Evolutionary conservation across 2,113 vertebrate species (phyloP).

Genomic region (Mormoops blainvillei): DNA sequence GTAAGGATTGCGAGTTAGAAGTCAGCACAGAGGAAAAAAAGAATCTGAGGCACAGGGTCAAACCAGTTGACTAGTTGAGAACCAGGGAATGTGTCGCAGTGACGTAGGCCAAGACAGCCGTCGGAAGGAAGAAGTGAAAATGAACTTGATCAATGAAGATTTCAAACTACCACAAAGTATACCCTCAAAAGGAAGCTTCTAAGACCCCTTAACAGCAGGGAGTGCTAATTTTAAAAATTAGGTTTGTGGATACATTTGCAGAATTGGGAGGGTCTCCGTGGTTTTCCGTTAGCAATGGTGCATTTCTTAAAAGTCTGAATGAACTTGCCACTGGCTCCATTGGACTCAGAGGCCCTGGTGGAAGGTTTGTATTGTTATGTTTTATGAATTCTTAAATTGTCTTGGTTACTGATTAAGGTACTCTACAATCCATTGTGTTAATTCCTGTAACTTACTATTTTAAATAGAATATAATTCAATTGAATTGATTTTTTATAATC

Average conservation of each 20-base stretch:
- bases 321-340: background rate
- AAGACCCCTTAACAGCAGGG: background rate
- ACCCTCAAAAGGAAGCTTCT: background rate
- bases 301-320: background rate
- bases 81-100: background rate
- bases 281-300: background rate
- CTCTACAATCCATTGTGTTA: background rate
- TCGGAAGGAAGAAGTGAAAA: background rate
- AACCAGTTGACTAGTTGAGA: background rate
- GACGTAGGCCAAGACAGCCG: background rate
- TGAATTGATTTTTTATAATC: background rate
- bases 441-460: background rate
- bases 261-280: background rate
- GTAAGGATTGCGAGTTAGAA: background rate
- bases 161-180: background rate
- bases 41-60: background rate
- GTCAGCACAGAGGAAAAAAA: background rate
- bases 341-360: background rate
- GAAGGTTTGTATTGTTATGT: background rate
- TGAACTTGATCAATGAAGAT: background rate
- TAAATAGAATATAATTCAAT: background rate
- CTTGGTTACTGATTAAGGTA: background rate
- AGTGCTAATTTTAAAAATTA: background rate
- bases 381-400: background rate
- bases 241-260: background rate